These are phyloP conservation scores for Hydriomena furcata DNA, from an alignment of 2,888 invertebrate species.

Conservation along the genomic window DNA sequence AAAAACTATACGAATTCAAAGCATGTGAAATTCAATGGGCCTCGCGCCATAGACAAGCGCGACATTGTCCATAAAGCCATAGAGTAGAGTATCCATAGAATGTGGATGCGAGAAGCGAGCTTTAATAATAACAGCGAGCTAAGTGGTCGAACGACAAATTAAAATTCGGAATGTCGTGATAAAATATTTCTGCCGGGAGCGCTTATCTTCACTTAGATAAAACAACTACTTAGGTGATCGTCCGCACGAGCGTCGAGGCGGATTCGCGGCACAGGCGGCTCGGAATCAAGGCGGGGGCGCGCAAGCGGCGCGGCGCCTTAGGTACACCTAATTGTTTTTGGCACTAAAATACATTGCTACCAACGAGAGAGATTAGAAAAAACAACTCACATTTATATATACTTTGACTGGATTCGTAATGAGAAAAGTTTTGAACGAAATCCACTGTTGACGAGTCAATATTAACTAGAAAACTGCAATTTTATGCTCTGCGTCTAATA, in stretches of 20 bases:
- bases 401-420: conserved; percentile 71
- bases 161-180: conserved; percentile 44
- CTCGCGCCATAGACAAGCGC: too few relatives aligned
- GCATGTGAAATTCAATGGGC: too few relatives aligned
- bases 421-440: conserved; percentile 80
- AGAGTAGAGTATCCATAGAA: conserved; percentile 25
- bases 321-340: too few relatives aligned
- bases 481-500: conserved; percentile 33
- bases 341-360: not conserved
- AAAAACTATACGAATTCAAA: too few relatives aligned
- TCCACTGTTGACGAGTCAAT: conserved; percentile 77
- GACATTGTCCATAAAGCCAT: too few relatives aligned
- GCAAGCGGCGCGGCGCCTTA: too few relatives aligned
- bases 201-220: too few relatives aligned
- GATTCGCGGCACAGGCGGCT: too few relatives aligned
- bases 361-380: conserved; percentile 9
- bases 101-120: conserved; percentile 36
- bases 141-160: conserved; percentile 66
- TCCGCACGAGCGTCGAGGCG: too few relatives aligned
- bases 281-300: too few relatives aligned
- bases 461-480: conserved; percentile 69
- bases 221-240: too few relatives aligned
- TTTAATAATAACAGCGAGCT: conserved; percentile 56
- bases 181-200: not conserved
- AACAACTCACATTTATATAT: conserved; percentile 28